phyloP scores from a whole-genome alignment of 1,140 invertebrate genomes.

The Tetraneura akinire region DNA sequence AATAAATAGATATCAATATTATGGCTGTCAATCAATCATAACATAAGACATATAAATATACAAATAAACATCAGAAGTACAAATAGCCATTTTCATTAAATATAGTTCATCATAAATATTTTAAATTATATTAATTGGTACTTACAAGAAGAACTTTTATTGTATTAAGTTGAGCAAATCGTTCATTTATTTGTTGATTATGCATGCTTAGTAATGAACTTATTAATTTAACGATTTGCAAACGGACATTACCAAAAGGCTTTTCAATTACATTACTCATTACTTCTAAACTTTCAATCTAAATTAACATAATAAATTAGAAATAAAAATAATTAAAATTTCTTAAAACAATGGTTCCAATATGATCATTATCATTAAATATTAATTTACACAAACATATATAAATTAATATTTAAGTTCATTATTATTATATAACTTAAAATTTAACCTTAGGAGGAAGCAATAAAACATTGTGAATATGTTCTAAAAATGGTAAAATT shows the following conservation, averaged over 20 bases:
- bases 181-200: slow-evolving; percentile 50
- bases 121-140: background rate
- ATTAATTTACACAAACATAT: too few relatives aligned
- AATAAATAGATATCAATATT: too few relatives aligned
- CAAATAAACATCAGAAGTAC: too few relatives aligned
- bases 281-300: slow-evolving; percentile 36
- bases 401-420: background rate
- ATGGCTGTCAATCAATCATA: too few relatives aligned
- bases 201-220: slow-evolving; percentile 48
- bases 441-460: slow-evolving; percentile 22
- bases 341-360: background rate
- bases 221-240: slow-evolving; percentile 40
- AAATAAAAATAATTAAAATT: background rate
- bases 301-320: slow-evolving; percentile 12
- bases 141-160: slow-evolving; percentile 46
- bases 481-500: slow-evolving; percentile 51
- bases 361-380: too few relatives aligned
- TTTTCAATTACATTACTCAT: slow-evolving; percentile 41
- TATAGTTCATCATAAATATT: background rate
- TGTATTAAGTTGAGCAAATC: slow-evolving; percentile 49
- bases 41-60: too few relatives aligned
- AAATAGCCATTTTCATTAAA: too few relatives aligned
- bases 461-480: slow-evolving; percentile 44
- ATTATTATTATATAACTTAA: background rate
- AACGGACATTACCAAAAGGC: slow-evolving; percentile 44